These are phyloP conservation scores for Apolygus lucorum DNA, from an alignment of 1,140 invertebrate genomes.

Conservation along the genomic window DNA sequence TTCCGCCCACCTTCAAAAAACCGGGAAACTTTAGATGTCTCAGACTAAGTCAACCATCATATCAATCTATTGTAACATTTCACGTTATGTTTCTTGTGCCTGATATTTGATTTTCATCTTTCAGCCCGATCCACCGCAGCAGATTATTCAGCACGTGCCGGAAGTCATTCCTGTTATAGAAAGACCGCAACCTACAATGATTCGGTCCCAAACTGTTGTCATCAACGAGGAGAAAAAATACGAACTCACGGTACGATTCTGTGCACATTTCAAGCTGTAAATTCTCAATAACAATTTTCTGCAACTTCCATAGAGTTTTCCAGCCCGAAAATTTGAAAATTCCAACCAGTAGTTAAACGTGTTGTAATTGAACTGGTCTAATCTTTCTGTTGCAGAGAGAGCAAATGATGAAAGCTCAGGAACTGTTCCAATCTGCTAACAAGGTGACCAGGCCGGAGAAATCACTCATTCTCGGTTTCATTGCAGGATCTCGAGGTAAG, in stretches of 20 bases:
- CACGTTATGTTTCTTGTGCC: too few species aligned
- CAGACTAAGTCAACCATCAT: too few species aligned
- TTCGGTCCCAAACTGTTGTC: neutral
- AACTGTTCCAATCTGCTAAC: conserved; percentile 94
- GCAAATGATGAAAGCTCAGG: conserved; percentile 93
- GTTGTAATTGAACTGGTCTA: neutral
- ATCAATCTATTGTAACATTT: too few species aligned
- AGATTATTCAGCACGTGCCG: neutral
- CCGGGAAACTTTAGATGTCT: too few species aligned
- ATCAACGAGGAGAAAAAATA: conserved; percentile 19
- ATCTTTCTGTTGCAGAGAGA: conserved; percentile 55
- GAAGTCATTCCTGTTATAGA: conserved; percentile 30
- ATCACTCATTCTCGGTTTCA: conserved; percentile 93
- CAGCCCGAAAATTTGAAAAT: too few species aligned
- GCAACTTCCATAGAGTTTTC: too few species aligned
- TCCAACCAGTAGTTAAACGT: too few species aligned
- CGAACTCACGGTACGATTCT: conserved; percentile 12
- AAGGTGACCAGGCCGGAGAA: conserved; percentile 92
- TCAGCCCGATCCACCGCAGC: neutral
- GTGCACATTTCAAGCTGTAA: too few species aligned
- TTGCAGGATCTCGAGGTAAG: conserved; percentile 91
- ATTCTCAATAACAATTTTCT: too few species aligned
- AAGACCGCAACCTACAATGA: conserved; percentile 56
- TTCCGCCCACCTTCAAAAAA: too few species aligned
- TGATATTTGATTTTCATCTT: neutral